Evolutionary conservation across 1,140 invertebrate genomes (phyloP), one percentile per base, ranked within the genome.

Genomic region (Solen grandis): DNA sequence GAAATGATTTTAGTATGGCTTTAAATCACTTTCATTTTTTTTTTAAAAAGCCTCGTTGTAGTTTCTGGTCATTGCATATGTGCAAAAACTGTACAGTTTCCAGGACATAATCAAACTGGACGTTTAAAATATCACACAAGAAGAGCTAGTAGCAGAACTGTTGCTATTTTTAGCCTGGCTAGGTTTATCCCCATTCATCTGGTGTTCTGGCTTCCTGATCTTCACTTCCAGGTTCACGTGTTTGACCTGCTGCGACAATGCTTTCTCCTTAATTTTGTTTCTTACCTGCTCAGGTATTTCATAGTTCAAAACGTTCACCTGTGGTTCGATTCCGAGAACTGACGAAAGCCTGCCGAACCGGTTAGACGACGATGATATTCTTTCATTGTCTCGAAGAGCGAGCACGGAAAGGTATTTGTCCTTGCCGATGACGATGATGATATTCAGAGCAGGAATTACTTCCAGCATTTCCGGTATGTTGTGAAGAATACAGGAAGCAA

Each of bases 381-480:
- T 60, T 4, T 68, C 50, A 5, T 57, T 13, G 19, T 78, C 75
- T 1, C 75, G 50, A 31, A 78, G 41, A 5, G 75, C 63, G 16
- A 78, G 29, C 0, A 78, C 19, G 62, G 55, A 78, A 10, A 78
- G 29, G 50, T 78, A 69, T 22, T 69, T 78, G 46, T 80, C 77
- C 33, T 73, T 80, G 25, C 68, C 66, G 31, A 80, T 54, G 36
- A 73, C 68, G 16, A 80, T 54, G 14, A 80, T 70, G 5, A 73
- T 38, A 38, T 80, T 62, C 38, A 80, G 46, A 5, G 57, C 13
- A 16, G 77, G 68, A 52, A 80, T 22, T 5, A 80, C 36, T 36
- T 80, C 77, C 16, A 80, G 25, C 14, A 65, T 62, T 33, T 80
- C 77, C 50, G 77, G 77, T 14, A 80, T 46, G 35, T 35, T 36